Evolutionary conservation across 2,797 vertebrate species (phyloP).

Genomic region (Sternarchorhynchus goeldii): DNA sequence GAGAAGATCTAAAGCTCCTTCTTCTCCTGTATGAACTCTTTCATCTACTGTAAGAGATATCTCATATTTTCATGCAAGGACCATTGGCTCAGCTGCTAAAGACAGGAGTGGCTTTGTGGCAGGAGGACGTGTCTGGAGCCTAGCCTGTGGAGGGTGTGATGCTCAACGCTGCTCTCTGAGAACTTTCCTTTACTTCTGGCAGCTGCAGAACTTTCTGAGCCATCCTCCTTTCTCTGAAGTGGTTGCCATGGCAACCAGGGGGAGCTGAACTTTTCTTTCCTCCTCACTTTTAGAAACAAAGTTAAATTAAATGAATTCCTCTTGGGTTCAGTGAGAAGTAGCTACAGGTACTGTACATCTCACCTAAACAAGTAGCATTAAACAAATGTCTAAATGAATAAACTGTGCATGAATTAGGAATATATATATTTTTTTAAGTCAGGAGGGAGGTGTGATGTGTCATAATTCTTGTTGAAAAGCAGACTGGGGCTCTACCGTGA

Average conservation of each 20-base stretch:
- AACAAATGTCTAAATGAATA: conserved; percentile 35
- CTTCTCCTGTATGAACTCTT: background rate
- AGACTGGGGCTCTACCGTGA: conserved; percentile 17
- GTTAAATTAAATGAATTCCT: conserved; percentile 44
- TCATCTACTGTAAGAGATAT: background rate
- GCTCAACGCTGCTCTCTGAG: background rate
- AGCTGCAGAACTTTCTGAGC: conserved; percentile 31
- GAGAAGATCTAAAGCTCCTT: too few relatives aligned
- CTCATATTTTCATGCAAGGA: background rate
- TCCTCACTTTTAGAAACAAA: conserved; percentile 44
- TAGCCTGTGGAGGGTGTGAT: background rate
- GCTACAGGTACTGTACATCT: conserved; percentile 41
- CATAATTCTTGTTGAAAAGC: conserved; percentile 21
- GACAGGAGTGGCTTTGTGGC: background rate
- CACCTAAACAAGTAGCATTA: conserved; percentile 35
- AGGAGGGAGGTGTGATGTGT: conserved; percentile 17
- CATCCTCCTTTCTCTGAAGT: conserved; percentile 29
- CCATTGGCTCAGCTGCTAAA: background rate
- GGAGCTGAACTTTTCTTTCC: conserved; percentile 35
- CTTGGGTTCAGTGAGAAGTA: conserved; percentile 15
- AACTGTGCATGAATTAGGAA: conserved; percentile 20
- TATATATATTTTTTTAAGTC: background rate
- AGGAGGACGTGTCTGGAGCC: background rate
- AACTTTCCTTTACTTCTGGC: conserved; percentile 21
- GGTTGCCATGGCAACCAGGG: conserved; percentile 41